phyloP scores from a whole-genome alignment of 2,888 invertebrate genomes.

The Hydroisotoma schaefferi region DNA sequence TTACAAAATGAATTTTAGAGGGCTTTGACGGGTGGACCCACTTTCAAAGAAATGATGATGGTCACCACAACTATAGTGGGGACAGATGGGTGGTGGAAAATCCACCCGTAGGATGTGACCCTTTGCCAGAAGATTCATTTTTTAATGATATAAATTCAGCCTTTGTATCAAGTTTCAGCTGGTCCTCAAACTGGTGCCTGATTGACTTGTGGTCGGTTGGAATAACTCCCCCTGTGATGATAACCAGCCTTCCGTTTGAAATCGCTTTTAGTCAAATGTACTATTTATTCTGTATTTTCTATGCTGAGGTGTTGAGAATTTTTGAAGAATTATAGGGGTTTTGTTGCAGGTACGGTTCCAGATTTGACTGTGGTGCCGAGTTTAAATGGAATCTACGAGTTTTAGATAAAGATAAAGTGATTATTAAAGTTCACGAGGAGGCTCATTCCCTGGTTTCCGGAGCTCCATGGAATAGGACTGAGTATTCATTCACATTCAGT shows the following conservation, averaged over 20 bases:
- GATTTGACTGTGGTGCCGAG: conserved; percentile 36
- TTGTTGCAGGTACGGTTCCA: conserved; percentile 20
- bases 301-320: no score
- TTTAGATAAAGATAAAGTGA: conserved; percentile 20
- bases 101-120: conserved; percentile 16
- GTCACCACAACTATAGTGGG: no score
- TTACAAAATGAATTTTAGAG: not conserved
- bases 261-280: conserved; percentile 34
- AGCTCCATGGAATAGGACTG: conserved; percentile 8
- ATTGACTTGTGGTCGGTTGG: conserved; percentile 37
- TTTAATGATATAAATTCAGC: conserved; percentile 16
- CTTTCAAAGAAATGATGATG: conserved; percentile 18
- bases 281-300: no score
- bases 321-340: not conserved
- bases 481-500: conserved; percentile 23
- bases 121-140: conserved; percentile 21
- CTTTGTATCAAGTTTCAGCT: conserved; percentile 29
- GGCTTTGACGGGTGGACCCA: conserved; percentile 22
- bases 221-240: conserved; percentile 35
- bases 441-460: conserved; percentile 9
- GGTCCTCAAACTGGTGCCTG: conserved; percentile 26
- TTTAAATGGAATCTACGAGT: conserved; percentile 25
- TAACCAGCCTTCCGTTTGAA: conserved; percentile 31
- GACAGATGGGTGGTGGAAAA: conserved; percentile 26
- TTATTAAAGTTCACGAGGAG: conserved; percentile 21